phyloP scores from a whole-genome alignment of 2,797 vertebrate genomes.

The Sus cebifrons region DNA sequence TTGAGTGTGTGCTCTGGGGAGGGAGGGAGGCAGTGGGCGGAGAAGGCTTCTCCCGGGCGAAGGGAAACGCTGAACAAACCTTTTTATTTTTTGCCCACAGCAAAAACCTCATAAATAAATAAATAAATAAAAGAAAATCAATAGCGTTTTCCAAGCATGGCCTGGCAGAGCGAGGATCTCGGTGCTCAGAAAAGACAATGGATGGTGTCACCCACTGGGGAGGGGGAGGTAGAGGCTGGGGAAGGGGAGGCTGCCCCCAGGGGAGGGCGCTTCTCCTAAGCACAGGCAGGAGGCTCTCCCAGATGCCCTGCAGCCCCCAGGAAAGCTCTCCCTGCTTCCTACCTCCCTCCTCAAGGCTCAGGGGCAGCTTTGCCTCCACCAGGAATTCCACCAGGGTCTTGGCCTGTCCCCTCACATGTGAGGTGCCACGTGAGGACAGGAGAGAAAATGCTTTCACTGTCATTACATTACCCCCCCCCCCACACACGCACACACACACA shows the following conservation, averaged over 20 bases:
- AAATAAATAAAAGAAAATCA: constrained; percentile 81
- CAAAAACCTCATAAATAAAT: constrained; percentile 81
- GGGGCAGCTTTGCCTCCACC: not conserved
- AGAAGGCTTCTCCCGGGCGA: not conserved
- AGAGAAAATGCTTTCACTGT: not conserved
- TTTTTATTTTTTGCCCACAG: constrained; percentile 76
- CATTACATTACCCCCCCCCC: not conserved
- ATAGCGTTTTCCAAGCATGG: constrained; percentile 32
- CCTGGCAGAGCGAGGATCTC: constrained; percentile 42
- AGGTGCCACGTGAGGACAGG: not conserved
- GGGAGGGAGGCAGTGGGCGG: not conserved
- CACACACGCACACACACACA: not conserved
- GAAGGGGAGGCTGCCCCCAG: no score
- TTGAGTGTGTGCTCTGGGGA: accelerated
- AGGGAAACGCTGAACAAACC: constrained; percentile 29
- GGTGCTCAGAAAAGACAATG: not conserved
- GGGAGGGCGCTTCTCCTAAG: not conserved
- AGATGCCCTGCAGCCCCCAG: not conserved
- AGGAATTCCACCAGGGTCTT: not conserved
- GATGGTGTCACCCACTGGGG: not conserved
- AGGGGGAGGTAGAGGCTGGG: accelerated
- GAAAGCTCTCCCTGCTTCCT: accelerated
- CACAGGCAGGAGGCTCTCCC: not conserved
- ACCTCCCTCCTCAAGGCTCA: not conserved
- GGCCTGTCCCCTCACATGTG: not conserved